Percentiles rank a stretch among this genome's conserved stretches.
Evolutionary conservation across 2,888 invertebrate species (phyloP).

Genomic region (Fissipunctia ypsillon): DNA sequence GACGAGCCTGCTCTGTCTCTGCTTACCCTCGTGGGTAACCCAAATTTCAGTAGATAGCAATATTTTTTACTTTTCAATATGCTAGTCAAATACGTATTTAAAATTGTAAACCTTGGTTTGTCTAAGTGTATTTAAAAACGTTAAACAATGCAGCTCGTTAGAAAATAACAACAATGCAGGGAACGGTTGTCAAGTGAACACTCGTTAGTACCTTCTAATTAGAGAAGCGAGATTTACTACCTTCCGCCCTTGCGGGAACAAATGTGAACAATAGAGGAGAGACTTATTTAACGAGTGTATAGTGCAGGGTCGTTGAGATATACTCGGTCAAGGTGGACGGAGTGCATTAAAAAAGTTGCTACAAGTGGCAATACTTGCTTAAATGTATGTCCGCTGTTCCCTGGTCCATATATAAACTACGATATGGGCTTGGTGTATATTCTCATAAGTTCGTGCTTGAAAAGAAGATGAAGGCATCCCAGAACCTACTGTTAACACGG

Average conservation of each 20-base stretch:
- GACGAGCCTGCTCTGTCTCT: neutral
- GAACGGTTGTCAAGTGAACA: constrained; percentile 67
- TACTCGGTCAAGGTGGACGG: constrained; percentile 80
- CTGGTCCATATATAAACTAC: neutral
- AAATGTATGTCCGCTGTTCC: neutral
- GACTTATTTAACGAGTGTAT: constrained; percentile 72
- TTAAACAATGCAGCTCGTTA: constrained; percentile 72
- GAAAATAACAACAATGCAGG: constrained; percentile 78
- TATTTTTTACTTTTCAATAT: neutral
- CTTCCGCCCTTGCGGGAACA: constrained; percentile 73
- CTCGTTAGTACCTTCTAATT: constrained; percentile 75
- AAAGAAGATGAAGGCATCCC: neutral
- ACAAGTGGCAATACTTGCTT: neutral
- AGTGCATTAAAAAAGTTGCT: constrained; percentile 5
- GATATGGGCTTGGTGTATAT: neutral
- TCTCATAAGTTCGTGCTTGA: neutral
- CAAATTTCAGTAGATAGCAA: neutral
- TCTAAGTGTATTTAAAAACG: constrained; percentile 55
- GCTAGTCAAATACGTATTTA: constrained; percentile 4
- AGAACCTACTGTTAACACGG: too few species aligned
- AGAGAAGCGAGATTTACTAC: constrained; percentile 72
- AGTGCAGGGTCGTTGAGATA: constrained; percentile 74
- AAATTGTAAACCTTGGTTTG: constrained; percentile 27
- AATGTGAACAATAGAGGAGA: constrained; percentile 77
- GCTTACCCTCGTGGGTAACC: neutral